Percentiles rank a stretch among this genome's conserved stretches.
Evolutionary conservation across 37 sponge, comb jelly and placozoan species (phyloP).

Genomic region (Halichondria panicea): DNA sequence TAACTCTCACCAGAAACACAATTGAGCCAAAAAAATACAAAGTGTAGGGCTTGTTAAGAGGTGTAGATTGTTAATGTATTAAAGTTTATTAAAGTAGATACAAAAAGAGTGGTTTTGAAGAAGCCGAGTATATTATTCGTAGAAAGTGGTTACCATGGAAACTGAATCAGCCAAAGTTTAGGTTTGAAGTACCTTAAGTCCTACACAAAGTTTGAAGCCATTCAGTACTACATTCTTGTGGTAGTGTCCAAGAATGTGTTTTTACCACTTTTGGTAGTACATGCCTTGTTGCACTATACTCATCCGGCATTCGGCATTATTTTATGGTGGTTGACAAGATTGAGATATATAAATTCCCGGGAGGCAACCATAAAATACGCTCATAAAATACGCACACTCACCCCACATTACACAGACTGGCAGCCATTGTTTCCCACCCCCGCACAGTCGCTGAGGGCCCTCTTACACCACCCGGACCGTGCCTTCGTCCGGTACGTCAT

Average conservation of each 20-base stretch:
- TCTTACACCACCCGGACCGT: no score
- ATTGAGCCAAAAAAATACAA: neutral
- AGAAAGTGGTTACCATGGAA: slow-evolving; percentile 19
- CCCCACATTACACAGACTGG: no score
- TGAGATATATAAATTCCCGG: no score
- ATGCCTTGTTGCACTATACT: neutral
- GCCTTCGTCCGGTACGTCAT: no score
- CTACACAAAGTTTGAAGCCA: neutral
- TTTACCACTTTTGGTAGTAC: neutral
- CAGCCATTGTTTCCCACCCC: no score
- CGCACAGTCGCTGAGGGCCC: no score
- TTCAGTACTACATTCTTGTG: neutral
- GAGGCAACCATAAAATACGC: no score
- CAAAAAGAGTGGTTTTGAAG: neutral
- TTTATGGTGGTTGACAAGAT: no score
- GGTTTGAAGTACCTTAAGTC: neutral
- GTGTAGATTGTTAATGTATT: neutral
- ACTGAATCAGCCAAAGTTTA: slow-evolving; percentile 15
- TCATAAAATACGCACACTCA: no score
- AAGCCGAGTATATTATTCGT: neutral
- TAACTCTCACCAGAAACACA: neutral
- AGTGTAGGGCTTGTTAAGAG: neutral
- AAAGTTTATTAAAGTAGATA: neutral
- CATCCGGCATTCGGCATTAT: no score
- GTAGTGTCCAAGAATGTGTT: neutral